These are phyloP conservation scores for Papilio xuthus DNA, from an alignment of 1,140 invertebrate species.

Conservation along the genomic window DNA sequence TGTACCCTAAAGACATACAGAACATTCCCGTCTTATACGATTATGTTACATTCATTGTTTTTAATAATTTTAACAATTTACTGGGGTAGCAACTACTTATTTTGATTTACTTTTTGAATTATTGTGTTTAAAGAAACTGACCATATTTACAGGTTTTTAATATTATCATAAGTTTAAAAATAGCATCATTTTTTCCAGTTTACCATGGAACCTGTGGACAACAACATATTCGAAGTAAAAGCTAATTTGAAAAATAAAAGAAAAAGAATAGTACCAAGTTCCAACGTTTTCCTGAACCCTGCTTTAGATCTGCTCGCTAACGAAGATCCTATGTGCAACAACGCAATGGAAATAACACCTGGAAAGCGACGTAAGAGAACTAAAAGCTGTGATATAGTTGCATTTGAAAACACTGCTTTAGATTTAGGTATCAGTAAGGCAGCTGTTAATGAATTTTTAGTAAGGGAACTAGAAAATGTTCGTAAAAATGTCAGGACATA, in stretches of 20 bases:
- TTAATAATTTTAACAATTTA: neutral
- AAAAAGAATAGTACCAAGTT: constrained; percentile 65
- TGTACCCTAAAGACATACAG: too few relatives aligned
- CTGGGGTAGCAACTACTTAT: too few relatives aligned
- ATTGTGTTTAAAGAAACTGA: too few relatives aligned
- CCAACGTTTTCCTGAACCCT: constrained; percentile 76
- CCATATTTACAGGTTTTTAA: too few relatives aligned
- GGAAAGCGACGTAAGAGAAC: constrained; percentile 70
- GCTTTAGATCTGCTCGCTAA: constrained; percentile 74
- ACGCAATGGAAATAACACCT: constrained; percentile 77
- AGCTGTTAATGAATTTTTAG: constrained; percentile 70
- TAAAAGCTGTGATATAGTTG: constrained; percentile 65
- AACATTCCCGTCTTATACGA: neutral
- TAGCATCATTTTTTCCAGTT: constrained; percentile 51
- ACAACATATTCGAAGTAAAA: constrained; percentile 78
- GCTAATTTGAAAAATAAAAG: constrained; percentile 65
- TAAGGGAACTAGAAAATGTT: constrained; percentile 75
- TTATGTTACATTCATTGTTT: neutral
- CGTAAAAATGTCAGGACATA: constrained; percentile 64
- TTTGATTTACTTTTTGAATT: neutral
- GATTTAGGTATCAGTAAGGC: constrained; percentile 72
- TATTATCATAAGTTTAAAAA: constrained; percentile 1
- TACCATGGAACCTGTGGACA: constrained; percentile 73
- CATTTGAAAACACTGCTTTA: constrained; percentile 76
- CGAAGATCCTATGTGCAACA: constrained; percentile 79